phyloP scores from a whole-genome alignment of 2,113 vertebrate species.

The Siniperca chuatsi region DNA sequence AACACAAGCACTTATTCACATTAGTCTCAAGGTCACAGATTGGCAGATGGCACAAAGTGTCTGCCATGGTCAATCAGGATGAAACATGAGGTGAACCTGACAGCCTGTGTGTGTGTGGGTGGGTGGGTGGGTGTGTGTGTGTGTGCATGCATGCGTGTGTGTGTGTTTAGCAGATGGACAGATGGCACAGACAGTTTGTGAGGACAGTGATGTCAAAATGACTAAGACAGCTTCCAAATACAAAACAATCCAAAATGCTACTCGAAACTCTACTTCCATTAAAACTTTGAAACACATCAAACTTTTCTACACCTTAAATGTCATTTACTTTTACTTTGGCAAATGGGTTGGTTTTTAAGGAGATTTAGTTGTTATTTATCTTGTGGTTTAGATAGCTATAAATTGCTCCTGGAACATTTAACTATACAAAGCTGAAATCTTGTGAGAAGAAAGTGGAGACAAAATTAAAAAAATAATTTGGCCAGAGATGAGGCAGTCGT shows the following conservation, averaged over 20 bases:
- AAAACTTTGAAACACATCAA: background rate
- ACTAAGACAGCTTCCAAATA: background rate
- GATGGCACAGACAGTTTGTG: background rate
- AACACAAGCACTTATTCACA: background rate
- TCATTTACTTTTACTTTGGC: background rate
- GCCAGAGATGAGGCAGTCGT: too few species aligned
- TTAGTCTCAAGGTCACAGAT: conserved; percentile 28
- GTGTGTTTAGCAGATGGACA: background rate
- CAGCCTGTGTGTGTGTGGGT: background rate
- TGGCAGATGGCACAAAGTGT: conserved; percentile 46
- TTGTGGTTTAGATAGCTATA: too few species aligned
- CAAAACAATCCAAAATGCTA: too few species aligned
- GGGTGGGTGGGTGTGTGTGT: background rate
- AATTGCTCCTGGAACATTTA: background rate
- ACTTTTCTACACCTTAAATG: background rate
- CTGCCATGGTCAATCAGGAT: conserved; percentile 21
- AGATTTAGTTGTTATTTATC: background rate
- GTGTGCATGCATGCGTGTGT: background rate
- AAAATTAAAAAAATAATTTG: background rate
- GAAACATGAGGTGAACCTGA: conserved; percentile 26
- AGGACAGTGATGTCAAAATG: background rate
- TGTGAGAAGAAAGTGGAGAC: background rate
- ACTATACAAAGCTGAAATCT: background rate
- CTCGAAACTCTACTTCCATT: background rate
- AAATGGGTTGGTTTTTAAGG: background rate